Conservation (phyloP, 2,797 vertebrate species). For the Craterocephalus amniculus region DNA sequence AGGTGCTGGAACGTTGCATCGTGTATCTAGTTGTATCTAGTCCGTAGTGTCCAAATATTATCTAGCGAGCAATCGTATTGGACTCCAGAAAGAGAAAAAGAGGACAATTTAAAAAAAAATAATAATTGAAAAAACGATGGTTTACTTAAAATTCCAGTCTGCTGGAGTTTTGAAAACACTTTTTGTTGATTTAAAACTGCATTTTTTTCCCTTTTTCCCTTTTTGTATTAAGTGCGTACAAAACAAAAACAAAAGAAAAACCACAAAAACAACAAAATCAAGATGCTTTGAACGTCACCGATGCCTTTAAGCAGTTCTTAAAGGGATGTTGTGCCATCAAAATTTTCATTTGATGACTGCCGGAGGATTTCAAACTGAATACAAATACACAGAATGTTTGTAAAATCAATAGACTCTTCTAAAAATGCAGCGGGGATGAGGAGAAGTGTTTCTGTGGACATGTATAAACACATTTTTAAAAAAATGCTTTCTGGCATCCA, state of each 20-base stretch:
- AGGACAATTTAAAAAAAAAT: neutral
- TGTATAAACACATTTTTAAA: conserved; percentile 59
- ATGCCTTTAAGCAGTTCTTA: conserved; percentile 84
- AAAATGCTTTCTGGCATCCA: conserved; percentile 60
- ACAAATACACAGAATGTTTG: conserved; percentile 76
- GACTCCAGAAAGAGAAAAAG: conserved; percentile 27
- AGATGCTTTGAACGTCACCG: conserved; percentile 76
- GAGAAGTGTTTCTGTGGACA: conserved; percentile 64
- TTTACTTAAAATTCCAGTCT: conserved; percentile 37
- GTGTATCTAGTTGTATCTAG: conserved; percentile 71
- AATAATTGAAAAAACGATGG: neutral
- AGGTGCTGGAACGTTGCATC: conserved; percentile 46
- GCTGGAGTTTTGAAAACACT: conserved; percentile 48
- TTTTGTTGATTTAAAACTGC: conserved; percentile 66
- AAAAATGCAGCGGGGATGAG: conserved; percentile 50
- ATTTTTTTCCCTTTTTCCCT: conserved; percentile 43
- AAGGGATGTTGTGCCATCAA: conserved; percentile 76
- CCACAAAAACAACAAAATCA: conserved; percentile 55
- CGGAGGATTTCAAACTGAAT: conserved; percentile 59
- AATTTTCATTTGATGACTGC: conserved; percentile 66
- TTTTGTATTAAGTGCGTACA: conserved; percentile 67
- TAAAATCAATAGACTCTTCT: conserved; percentile 68
- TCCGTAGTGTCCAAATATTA: conserved; percentile 71
- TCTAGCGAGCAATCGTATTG: conserved; percentile 54
- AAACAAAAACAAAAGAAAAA: conserved; percentile 2